Evolutionary conservation across 2,888 invertebrate genomes (phyloP), one percentile per base, ranked within the genome.

Genomic region (Steinernema carpocapsae): DNA sequence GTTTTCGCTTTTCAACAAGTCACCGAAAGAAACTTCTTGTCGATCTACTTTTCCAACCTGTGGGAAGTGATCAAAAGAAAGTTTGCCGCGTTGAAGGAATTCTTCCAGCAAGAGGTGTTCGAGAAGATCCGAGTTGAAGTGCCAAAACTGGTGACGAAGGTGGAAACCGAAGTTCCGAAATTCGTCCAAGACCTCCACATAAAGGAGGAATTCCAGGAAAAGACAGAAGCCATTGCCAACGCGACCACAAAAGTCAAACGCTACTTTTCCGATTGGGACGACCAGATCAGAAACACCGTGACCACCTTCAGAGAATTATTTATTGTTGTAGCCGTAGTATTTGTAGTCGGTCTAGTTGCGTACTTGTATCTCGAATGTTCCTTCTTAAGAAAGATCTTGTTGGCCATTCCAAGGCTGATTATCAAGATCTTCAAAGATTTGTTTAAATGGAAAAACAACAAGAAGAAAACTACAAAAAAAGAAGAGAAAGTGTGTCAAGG

Each of bases 181-280:
- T 29, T 29, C 32, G 64, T 64, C 3, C 12, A 64, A 19, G 64
- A 64, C 17, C 32, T 64, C 3, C 64, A 64, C 32, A 29, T 64
- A 2, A 64, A 64, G 37, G 64, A 64, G 56, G 56, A 56, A 14
- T 24, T 56, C 56, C 19, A 19, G 22, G 4, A 56, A 17, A 64
- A 64, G 64, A 64, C 64, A 2, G 64, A 64, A 26, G 64, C 64
- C 12, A 64, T 64, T 29, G 29, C 64, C 3, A 64, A 64, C 32
- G 64, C 64, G 32, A 64, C 64, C 32, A 64, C 64, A 29, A 64
- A 64, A 17, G 64, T 64, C 29, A 64, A 64, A n/a, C 24, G 64
- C 10, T 64, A 64, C 32, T 64, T 64, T 26, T 26, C 64, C 32
- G 64, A 64, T 29, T 64, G 64, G 64, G 64, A 64, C 64, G 64